These are phyloP conservation scores for Dilophus febrilis DNA, from an alignment of 2,888 invertebrate species.

Conservation along the genomic window DNA sequence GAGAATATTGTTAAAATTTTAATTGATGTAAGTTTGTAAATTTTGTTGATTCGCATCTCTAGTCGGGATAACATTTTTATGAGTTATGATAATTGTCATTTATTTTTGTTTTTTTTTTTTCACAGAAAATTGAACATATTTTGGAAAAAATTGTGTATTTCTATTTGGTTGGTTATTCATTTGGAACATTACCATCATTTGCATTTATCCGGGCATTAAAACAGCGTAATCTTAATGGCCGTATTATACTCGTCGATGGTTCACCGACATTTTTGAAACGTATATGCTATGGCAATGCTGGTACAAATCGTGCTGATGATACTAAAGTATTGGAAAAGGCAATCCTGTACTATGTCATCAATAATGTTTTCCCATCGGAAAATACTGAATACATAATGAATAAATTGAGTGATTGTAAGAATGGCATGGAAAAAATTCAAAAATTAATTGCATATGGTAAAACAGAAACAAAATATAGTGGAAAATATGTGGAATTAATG, in stretches of 20 bases:
- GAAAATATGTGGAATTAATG: constrained; percentile 28
- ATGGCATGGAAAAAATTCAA: constrained; percentile 39
- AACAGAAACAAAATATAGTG: constrained; percentile 26
- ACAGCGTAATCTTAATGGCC: constrained; percentile 42
- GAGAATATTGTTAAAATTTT: constrained; percentile 18
- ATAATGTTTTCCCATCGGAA: constrained; percentile 24
- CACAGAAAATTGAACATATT: constrained; percentile 40
- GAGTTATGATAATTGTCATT: too few relatives aligned
- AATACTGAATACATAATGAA: constrained; percentile 19
- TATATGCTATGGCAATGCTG: constrained; percentile 19
- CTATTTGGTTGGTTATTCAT: constrained; percentile 75
- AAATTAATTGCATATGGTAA: constrained; percentile 30
- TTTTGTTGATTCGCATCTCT: not conserved
- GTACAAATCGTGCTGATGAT: constrained; percentile 16
- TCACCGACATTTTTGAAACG: constrained; percentile 51
- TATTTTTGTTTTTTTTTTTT: not conserved
- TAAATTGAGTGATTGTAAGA: constrained; percentile 34
- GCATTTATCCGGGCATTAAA: constrained; percentile 61
- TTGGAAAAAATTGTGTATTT: constrained; percentile 42
- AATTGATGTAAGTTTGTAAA: constrained; percentile 18
- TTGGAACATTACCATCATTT: constrained; percentile 59
- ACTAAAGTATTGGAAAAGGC: constrained; percentile 23
- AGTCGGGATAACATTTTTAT: too few relatives aligned
- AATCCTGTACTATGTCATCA: constrained; percentile 19
- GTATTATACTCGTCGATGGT: constrained; percentile 66